Evolutionary conservation across 2,797 vertebrate genomes (phyloP).

Genomic region (Molossus molossus): DNA sequence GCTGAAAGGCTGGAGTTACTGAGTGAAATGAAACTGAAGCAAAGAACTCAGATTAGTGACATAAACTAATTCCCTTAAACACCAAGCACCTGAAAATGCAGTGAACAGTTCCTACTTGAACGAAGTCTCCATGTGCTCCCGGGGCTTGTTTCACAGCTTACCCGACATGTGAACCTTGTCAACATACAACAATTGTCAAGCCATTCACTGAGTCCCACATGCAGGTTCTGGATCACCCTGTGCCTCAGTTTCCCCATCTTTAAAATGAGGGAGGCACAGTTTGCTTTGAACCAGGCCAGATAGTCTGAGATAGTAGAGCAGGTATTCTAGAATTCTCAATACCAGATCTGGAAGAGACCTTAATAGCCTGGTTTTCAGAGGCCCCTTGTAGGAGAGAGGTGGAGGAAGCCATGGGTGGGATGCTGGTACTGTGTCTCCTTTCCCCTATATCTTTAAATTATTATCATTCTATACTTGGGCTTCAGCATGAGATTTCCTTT

Average conservation of each 20-base stretch:
- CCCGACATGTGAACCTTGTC: not conserved
- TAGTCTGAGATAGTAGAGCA: not conserved
- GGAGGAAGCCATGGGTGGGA: not conserved
- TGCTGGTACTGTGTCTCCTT: too few species aligned
- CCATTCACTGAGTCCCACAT: not conserved
- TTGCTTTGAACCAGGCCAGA: not conserved
- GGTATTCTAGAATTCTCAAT: conserved; percentile 29
- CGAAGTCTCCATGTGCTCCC: not conserved
- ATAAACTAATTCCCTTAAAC: not conserved
- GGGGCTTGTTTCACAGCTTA: not conserved
- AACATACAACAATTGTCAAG: not conserved
- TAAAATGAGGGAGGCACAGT: not conserved
- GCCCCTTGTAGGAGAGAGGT: not conserved
- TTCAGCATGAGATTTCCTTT: not conserved
- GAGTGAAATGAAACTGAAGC: not conserved
- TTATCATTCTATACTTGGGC: not conserved
- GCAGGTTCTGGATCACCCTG: not conserved
- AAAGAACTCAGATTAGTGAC: not conserved
- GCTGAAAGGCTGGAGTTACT: not conserved
- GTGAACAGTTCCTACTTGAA: not conserved
- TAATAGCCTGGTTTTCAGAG: conserved; percentile 24
- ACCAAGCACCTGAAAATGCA: not conserved
- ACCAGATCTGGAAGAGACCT: not conserved
- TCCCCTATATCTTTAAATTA: not conserved
- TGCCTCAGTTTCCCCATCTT: conserved; percentile 23